Base-by-base conservation (phyloP, 2,113 vertebrate species). In the Eclectus roratus region DNA sequence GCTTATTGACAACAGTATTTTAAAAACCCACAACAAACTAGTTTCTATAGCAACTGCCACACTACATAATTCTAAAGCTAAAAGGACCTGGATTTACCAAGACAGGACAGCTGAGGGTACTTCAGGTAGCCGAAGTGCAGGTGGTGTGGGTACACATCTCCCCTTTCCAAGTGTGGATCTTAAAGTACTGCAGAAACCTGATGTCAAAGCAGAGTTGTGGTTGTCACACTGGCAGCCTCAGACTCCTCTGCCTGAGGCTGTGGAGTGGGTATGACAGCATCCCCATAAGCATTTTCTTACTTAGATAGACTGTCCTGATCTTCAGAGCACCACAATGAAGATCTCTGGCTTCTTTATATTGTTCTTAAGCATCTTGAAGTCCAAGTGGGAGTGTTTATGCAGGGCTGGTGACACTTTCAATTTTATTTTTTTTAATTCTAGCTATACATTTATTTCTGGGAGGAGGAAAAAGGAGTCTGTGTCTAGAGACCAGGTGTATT, bases 41-140 rank as follows among this genome's bases (percentile, higher is more conserved):
- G 86, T 97, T 97, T 94, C 96, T 76, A 83, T 93, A 93, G 78
- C 37, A 96, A 97, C 97, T 81, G 64, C 44, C 28, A 41, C 24
- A 89, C 29, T n/a, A 46, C 25, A 15, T 87, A 56, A 76, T 64
- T 91, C 65, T 87, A 89, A 96, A 85, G 28, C 33, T 85, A 55
- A 91, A 93, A 65, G 39, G 21, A 89, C 83, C 29, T 87, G 74
- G 35, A 65, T 93, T 80, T 89, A 63, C 44, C 47, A 49, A 65
- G 76, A 63, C 53, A 63, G 49, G 89, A 60, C 68, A 65, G 60
- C 35, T 93, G 71, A 71, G n/a, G 69, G 64, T 53, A 46, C 10
- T 29, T 70, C 1, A 1, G 9, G 29, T 90, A n/a, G 39, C 56
- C 50, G 58, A 41, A 78, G n/a, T 52, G 20, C 11, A 17, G 16